Conservation (phyloP, 2,888 invertebrate species). For the Leucoma salicis region DNA sequence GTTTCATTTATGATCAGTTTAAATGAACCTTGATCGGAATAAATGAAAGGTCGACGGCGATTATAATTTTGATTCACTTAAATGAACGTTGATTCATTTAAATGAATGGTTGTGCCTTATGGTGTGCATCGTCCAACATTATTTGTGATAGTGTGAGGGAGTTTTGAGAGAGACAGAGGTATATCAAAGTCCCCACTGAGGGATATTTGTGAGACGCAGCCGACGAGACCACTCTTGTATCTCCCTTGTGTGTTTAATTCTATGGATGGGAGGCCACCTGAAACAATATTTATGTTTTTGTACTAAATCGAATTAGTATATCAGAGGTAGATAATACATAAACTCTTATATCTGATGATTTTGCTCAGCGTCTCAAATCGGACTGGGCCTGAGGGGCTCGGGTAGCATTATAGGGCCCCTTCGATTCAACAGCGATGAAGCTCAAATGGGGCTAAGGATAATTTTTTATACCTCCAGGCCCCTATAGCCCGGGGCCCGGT, state of each 20-base stretch:
- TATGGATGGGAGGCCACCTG: constrained; percentile 92
- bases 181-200: constrained; percentile 91
- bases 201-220: constrained; percentile 92
- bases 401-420: too few species aligned
- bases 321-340: too few species aligned
- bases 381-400: too few species aligned
- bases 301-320: too few species aligned
- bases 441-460: too few species aligned
- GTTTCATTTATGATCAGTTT: constrained; percentile 31
- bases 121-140: constrained; percentile 75
- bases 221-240: constrained; percentile 88
- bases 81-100: constrained; percentile 42
- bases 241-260: constrained; percentile 86
- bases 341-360: too few species aligned
- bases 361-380: too few species aligned
- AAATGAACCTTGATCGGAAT: constrained; percentile 32
- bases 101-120: constrained; percentile 48
- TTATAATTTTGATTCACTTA: constrained; percentile 25
- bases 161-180: constrained; percentile 85
- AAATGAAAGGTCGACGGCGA: constrained; percentile 33
- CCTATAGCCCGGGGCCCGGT: too few species aligned
- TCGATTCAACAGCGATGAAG: too few species aligned
- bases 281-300: too few species aligned
- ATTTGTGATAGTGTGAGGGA: constrained; percentile 83
- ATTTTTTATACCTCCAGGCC: too few species aligned